Percentiles rank a stretch among this genome's conserved stretches.
phyloP scores from a whole-genome alignment of 2,888 invertebrate genomes.

The Trachelus stipa region DNA sequence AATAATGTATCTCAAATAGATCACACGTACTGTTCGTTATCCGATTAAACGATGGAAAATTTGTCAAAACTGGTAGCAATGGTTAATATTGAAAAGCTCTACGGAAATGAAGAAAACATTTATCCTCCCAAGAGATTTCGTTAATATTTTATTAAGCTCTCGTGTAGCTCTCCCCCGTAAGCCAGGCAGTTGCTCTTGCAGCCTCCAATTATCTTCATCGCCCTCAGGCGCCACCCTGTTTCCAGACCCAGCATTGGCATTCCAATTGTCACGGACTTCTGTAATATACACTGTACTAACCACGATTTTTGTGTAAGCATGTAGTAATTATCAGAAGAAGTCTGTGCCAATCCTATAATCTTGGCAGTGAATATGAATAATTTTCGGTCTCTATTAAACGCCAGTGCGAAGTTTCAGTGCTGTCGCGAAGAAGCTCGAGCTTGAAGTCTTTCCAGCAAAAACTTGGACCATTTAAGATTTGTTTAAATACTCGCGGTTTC shows the following conservation, averaged over 20 bases:
- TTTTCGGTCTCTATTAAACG: not conserved
- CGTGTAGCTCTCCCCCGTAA: not conserved
- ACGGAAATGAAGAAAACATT: not conserved
- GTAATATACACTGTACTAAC: not conserved
- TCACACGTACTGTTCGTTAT: not conserved
- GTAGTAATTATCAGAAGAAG: slow-evolving; percentile 2
- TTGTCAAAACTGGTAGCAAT: not conserved
- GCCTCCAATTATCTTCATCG: slow-evolving; percentile 29
- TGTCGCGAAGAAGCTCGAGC: not conserved
- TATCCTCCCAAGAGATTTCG: not conserved
- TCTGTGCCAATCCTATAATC: not conserved
- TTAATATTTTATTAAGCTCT: not conserved
- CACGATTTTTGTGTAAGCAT: not conserved
- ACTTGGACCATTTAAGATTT: not conserved
- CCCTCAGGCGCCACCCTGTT: slow-evolving; percentile 23
- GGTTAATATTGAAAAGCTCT: not conserved
- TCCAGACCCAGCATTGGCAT: slow-evolving; percentile 3
- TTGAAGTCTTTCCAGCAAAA: not conserved
- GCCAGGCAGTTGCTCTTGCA: slow-evolving; percentile 19
- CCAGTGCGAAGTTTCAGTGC: not conserved
- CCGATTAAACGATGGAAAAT: not conserved
- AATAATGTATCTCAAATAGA: not conserved
- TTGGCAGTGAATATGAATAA: not conserved
- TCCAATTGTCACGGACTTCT: slow-evolving; percentile 26
- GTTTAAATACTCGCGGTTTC: not conserved